Base-by-base conservation (phyloP, 1,140 invertebrate species). In the Vanessa tameamea region DNA sequence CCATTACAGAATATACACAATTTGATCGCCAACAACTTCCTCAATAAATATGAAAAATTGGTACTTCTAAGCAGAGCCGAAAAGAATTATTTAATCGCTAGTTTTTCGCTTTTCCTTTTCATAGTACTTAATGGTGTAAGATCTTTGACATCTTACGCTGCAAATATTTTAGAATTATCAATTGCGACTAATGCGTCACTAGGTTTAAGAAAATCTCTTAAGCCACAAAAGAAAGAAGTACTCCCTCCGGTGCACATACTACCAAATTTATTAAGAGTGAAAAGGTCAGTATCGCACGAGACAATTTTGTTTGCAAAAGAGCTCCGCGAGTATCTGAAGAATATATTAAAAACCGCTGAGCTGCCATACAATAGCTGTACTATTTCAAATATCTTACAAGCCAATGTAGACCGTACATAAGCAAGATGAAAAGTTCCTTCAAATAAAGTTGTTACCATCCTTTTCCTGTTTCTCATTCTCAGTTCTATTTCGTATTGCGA, bases 201-300 rank as follows among this genome's bases (percentile, higher is more conserved):
- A 47, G 69, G 64, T 16, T 53, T 59, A 64, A 72, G 26, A 8
- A 14, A 66, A 14, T 51, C 55, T 57, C 43, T 2, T 12, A 72
- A 26, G 5, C 15, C 26, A 64, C 73, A 70, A 61, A 78, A 78
- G 47, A 78, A 78, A 59, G 65, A 50, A 69, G 64, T 73, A 4
- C 79, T 76, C 13, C 16, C 57, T 16, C 65, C 73, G 14, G 81
- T 81, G 68, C 78, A 80, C 47, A 87, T 91, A 65, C 65, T 89
- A 64, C 81, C 87, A 12, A 85, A 83, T 76, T 64, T 89, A 26
- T 68, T 91, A 12, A 76, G 80, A 64, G 77, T 89, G 8, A 89
- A 90, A 50, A 82, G 88, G 53, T 90, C 90, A 20, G 83, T 88
- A 20, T 90, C 88, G 5, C 87, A 89, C 16, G 88, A 90, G 72